Conservation (phyloP, 1,140 invertebrate species). For the Heliconius hewitsoni region DNA sequence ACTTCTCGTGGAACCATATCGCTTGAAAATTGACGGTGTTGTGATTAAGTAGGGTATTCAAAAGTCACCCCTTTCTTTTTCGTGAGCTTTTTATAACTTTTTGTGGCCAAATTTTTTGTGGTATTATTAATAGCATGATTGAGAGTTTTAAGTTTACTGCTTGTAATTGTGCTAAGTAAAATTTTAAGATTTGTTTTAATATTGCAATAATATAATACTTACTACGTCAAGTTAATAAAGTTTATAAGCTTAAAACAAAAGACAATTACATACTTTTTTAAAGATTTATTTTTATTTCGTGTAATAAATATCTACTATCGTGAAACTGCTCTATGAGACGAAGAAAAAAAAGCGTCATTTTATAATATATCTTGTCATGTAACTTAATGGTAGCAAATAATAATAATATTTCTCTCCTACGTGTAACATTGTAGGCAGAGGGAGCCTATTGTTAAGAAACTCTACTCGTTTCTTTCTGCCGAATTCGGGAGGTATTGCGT, state of each 20-base stretch:
- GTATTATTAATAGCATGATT: background rate
- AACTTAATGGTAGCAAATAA: no score
- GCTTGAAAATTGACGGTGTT: conserved; percentile 11
- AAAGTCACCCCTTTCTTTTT: conserved; percentile 9
- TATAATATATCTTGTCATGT: no score
- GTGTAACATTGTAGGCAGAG: no score
- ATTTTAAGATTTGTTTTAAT: background rate
- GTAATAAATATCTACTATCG: no score
- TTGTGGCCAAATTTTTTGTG: background rate
- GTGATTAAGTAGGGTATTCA: conserved; percentile 1
- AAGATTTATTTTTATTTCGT: no score
- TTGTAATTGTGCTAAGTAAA: background rate
- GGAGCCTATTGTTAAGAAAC: no score
- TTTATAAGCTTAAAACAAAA: background rate
- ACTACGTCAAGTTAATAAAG: background rate
- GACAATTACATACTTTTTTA: background rate
- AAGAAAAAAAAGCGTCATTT: no score
- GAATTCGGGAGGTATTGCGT: no score
- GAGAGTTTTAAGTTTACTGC: background rate
- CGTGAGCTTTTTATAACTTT: background rate
- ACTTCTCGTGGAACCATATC: conserved; percentile 10
- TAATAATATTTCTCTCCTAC: no score
- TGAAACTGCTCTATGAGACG: no score
- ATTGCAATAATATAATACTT: background rate
- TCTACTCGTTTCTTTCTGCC: no score